A percentile compares a stretch with the other conserved stretches of the same genome.
These are phyloP conservation scores for Dascillus cervinus DNA, from an alignment of 2,888 invertebrate genomes.

Conservation along the genomic window DNA sequence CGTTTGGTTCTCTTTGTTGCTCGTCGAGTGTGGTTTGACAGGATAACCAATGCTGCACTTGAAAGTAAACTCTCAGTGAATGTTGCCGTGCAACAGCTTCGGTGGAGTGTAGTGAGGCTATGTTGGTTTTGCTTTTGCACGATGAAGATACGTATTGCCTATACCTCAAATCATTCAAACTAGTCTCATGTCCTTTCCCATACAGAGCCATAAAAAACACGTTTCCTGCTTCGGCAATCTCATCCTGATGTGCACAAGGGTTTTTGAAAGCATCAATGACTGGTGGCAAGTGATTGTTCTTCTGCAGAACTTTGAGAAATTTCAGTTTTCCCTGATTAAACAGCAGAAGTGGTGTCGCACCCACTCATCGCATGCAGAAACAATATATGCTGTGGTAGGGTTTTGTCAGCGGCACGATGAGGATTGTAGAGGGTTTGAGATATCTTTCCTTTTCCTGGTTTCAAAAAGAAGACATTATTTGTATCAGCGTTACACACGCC, in stretches of 20 bases:
- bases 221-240: constrained; percentile 14
- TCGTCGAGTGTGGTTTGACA: constrained; percentile 6
- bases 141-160: constrained; percentile 13
- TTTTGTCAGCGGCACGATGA: no score
- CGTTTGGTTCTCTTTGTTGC: constrained; percentile 8
- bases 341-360: no score
- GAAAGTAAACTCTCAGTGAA: no score
- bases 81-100: constrained; percentile 10
- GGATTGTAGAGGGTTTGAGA: no score
- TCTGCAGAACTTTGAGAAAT: constrained; percentile 6
- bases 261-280: constrained; percentile 12
- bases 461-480: no score
- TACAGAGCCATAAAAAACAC: constrained; percentile 13
- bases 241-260: constrained; percentile 10
- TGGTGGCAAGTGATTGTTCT: no score
- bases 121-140: constrained; percentile 9
- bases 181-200: constrained; percentile 10
- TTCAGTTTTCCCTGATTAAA: no score
- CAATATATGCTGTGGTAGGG: no score
- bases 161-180: constrained; percentile 14
- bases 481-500: no score
- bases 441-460: no score
- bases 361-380: no score
- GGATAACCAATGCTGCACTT: constrained; percentile 4
- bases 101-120: constrained; percentile 10